Evolutionary conservation across 2,888 invertebrate genomes (phyloP).

Genomic region (Morpho deidamia): DNA sequence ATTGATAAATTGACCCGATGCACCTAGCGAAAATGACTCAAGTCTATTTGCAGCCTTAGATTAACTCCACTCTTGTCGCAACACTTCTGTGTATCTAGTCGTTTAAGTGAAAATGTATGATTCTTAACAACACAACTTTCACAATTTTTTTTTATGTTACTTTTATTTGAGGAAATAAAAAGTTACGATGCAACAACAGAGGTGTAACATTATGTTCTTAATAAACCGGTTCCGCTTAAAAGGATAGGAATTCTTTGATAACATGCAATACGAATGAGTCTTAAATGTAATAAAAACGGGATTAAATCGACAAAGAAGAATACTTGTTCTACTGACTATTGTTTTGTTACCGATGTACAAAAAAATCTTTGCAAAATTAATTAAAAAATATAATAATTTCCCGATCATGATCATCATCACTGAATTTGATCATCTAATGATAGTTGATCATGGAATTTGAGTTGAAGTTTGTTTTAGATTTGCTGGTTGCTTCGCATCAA

Average conservation of each 20-base stretch:
- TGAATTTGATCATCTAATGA: no score
- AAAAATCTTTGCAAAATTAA: background rate
- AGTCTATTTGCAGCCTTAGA: conserved; percentile 17
- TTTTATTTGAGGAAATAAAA: conserved; percentile 17
- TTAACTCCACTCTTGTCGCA: conserved; percentile 2
- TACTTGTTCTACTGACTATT: conserved; percentile 2
- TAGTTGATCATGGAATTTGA: no score
- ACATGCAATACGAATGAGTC: conserved; percentile 8
- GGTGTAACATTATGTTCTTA: conserved; percentile 18
- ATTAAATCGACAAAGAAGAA: conserved; percentile 11
- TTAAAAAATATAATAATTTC: background rate
- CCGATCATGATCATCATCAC: background rate
- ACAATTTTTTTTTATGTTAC: conserved; percentile 9
- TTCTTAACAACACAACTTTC: conserved; percentile 13
- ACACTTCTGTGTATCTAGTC: conserved; percentile 8
- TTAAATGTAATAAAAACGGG: conserved; percentile 19
- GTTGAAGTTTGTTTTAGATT: no score
- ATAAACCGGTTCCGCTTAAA: conserved; percentile 18
- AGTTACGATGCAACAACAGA: conserved; percentile 9
- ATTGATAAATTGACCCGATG: conserved; percentile 45
- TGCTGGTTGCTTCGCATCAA: no score
- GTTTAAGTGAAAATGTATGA: conserved; percentile 6
- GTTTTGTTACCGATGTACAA: background rate
- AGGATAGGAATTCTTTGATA: conserved; percentile 14
- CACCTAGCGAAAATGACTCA: conserved; percentile 27